These are phyloP conservation scores for Isaurus tuberculatus DNA, from an alignment of 92 coral and sea anemone species.

Conservation along the genomic window DNA sequence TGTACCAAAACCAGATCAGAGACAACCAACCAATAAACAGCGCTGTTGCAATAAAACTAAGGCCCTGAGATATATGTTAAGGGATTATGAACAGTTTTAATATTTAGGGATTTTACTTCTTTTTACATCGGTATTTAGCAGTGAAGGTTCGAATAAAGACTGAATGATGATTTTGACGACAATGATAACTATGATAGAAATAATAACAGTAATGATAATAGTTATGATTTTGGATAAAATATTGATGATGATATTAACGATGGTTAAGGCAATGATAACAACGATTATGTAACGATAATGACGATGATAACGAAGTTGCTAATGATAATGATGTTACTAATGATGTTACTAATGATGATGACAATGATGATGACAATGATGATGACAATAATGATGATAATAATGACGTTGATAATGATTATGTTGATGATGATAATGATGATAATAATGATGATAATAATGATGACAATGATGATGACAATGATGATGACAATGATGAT, in stretches of 20 bases:
- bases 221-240: neutral
- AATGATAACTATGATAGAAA: neutral
- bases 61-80: constrained; percentile 65
- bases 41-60: constrained; percentile 77
- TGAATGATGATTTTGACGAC: neutral
- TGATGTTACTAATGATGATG: neutral
- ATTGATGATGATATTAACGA: neutral
- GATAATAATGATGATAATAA: too few relatives aligned
- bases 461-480: too few relatives aligned
- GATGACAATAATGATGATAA: too few relatives aligned
- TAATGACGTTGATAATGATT: too few relatives aligned
- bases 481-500: too few relatives aligned
- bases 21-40: constrained; percentile 86
- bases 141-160: too few relatives aligned
- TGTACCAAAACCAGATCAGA: constrained; percentile 78
- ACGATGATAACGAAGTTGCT: neutral
- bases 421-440: too few relatives aligned
- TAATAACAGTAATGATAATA: neutral
- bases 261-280: neutral
- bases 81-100: neutral
- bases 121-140: neutral
- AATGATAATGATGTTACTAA: too few relatives aligned
- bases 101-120: neutral
- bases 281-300: neutral
- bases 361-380: too few relatives aligned